Evolutionary conservation across 2,797 vertebrate species (phyloP).

Genomic region (Allobates femoralis): DNA sequence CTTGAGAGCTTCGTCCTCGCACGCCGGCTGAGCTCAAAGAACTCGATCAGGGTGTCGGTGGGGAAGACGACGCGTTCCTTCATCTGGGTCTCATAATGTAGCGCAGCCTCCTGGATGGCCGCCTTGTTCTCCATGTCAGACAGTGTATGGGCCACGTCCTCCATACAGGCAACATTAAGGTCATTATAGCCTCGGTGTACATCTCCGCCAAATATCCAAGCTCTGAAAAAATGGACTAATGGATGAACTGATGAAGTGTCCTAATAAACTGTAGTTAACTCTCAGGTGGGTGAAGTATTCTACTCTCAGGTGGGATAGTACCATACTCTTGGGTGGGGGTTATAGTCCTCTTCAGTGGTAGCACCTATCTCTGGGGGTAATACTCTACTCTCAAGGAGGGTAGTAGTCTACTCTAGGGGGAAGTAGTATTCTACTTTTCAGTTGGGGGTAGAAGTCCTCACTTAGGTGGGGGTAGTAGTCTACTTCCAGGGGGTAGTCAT

Average conservation of each 20-base stretch:
- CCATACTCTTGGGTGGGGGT: not conserved
- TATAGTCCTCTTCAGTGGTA: too few species aligned
- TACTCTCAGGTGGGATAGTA: not conserved
- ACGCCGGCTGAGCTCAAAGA: conserved; percentile 63
- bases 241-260: not conserved
- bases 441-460: too few species aligned
- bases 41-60: conserved; percentile 41
- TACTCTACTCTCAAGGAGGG: too few species aligned
- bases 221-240: conserved; percentile 55
- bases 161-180: conserved; percentile 67
- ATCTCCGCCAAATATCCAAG: conserved; percentile 65
- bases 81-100: conserved; percentile 65
- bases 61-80: conserved; percentile 65
- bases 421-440: too few species aligned
- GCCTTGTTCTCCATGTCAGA: conserved; percentile 67
- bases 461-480: too few species aligned
- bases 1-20: conserved; percentile 60
- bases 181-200: conserved; percentile 68
- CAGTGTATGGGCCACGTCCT: conserved; percentile 68
- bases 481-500: too few species aligned
- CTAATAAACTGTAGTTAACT: not conserved
- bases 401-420: too few species aligned
- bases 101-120: conserved; percentile 64
- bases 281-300: not conserved
- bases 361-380: too few species aligned